Conservation (phyloP, 1,140 invertebrate species). For the Eriocheir sinensis region DNA sequence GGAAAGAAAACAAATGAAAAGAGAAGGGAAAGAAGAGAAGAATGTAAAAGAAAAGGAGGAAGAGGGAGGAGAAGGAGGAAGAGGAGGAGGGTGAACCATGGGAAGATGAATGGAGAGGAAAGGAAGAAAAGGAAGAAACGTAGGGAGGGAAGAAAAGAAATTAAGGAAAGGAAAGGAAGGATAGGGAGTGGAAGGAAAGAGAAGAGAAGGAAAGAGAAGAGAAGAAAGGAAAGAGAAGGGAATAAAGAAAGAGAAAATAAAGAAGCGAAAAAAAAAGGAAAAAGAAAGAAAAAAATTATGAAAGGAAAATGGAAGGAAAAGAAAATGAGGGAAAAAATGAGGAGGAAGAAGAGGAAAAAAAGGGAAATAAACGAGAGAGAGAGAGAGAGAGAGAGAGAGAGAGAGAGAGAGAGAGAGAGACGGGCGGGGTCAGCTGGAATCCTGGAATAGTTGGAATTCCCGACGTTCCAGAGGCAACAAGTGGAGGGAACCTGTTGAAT, state of each 20-base stretch:
- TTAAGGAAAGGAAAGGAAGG: neutral
- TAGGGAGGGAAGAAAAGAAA: neutral
- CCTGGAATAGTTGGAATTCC: constrained; percentile 35
- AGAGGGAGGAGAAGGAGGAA: neutral
- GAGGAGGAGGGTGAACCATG: neutral
- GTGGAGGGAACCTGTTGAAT: constrained; percentile 23
- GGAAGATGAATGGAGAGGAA: neutral
- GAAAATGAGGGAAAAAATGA: neutral
- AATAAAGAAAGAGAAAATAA: neutral
- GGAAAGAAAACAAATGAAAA: neutral
- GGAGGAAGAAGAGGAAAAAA: neutral
- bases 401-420: neutral
- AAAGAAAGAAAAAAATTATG: neutral
- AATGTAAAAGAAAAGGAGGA: neutral
- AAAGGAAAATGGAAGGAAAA: neutral
- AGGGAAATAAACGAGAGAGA: neutral
- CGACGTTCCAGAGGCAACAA: neutral
- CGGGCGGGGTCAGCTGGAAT: neutral
- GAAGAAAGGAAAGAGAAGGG: neutral
- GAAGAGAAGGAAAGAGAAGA: neutral
- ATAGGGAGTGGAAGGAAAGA: neutral
- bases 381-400: constrained; percentile 24
- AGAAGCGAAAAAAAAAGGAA: no score
- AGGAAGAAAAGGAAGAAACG: no score
- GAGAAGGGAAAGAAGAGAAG: neutral